These are phyloP conservation scores for Nesoenas mayeri DNA, from an alignment of 2,113 vertebrate genomes.

Conservation along the genomic window DNA sequence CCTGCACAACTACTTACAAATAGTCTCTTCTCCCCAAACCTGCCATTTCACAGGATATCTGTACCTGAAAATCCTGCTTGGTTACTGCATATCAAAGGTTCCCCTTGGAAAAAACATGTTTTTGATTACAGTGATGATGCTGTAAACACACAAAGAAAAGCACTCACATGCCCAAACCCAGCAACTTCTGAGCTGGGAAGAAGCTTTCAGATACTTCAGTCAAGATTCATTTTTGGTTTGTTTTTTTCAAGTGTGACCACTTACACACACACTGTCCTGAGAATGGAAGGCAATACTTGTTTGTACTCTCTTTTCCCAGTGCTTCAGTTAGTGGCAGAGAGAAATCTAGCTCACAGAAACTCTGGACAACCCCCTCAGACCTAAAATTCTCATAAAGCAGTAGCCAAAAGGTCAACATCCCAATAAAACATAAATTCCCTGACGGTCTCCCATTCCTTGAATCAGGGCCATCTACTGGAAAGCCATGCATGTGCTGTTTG, in stretches of 20 bases:
- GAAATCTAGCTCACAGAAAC: neutral
- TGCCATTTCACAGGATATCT: neutral
- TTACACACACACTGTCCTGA: neutral
- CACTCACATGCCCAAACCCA: neutral
- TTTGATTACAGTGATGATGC: neutral
- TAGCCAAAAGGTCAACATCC: neutral
- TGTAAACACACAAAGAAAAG: neutral
- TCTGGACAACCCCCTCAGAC: neutral
- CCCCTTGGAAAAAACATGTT: neutral
- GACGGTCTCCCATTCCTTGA: neutral
- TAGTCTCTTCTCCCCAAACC: neutral
- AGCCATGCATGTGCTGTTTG: neutral
- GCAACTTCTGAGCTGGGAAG: neutral
- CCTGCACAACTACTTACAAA: neutral
- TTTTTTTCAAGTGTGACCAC: neutral
- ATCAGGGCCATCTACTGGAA: neutral
- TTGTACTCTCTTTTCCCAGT: neutral
- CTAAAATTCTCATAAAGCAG: neutral
- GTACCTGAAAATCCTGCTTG: constrained; percentile 46
- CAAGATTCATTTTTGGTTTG: neutral
- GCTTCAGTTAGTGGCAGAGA: neutral
- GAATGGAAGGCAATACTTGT: neutral
- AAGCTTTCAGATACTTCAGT: neutral
- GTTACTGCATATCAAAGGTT: constrained; percentile 19
- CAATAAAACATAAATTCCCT: neutral